phyloP scores from a whole-genome alignment of 2,797 vertebrate species.

The Alfaro cultratus region DNA sequence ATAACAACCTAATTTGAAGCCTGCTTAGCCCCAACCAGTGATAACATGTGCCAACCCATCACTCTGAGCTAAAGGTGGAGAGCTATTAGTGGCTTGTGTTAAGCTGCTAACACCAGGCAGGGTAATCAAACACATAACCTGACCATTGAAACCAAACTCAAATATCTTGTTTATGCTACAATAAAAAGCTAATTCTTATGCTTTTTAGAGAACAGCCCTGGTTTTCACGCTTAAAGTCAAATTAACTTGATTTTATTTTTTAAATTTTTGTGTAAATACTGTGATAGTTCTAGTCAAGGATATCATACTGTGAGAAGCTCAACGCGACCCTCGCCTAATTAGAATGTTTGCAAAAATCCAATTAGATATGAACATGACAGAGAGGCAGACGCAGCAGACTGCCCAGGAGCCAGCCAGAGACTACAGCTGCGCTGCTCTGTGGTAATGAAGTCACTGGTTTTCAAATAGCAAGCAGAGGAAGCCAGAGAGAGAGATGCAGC shows the following conservation, averaged over 20 bases:
- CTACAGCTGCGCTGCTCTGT: slow-evolving; percentile 72
- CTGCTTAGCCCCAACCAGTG: background rate
- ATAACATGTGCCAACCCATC: background rate
- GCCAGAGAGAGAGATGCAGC: slow-evolving; percentile 71
- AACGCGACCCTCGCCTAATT: slow-evolving; percentile 12
- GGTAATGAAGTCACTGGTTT: slow-evolving; percentile 83
- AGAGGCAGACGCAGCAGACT: slow-evolving; percentile 45
- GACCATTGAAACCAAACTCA: background rate
- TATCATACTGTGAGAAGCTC: background rate
- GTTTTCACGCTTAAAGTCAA: background rate
- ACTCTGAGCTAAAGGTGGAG: background rate
- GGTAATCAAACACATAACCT: background rate
- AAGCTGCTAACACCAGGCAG: background rate
- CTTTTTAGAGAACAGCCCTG: background rate
- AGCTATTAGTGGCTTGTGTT: background rate
- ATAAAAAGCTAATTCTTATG: background rate
- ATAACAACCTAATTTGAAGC: background rate
- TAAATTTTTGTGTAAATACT: background rate
- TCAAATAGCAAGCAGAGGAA: slow-evolving; percentile 78
- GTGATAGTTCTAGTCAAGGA: no score
- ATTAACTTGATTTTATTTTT: background rate
- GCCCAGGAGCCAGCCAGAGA: slow-evolving; percentile 60
- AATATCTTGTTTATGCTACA: background rate
- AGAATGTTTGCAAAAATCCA: slow-evolving; percentile 64
- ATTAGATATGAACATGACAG: slow-evolving; percentile 60